phyloP scores from a whole-genome alignment of 2,888 invertebrate genomes.

The Panorpa germanica region DNA sequence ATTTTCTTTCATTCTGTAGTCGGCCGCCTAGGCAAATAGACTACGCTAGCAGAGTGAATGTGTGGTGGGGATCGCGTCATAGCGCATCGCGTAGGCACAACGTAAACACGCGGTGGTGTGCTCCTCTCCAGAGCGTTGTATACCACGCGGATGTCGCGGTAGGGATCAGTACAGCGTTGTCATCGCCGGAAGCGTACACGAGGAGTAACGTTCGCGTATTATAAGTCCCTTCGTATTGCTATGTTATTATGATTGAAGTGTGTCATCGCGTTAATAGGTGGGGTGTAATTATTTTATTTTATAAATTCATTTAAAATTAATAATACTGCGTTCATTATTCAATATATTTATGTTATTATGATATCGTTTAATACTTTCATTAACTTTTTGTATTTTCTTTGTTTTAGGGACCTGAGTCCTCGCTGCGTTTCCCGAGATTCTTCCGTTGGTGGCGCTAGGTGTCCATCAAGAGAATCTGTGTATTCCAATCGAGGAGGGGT shows the following conservation, averaged over 20 bases:
- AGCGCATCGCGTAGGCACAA: too few relatives aligned
- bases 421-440: slow-evolving; percentile 71
- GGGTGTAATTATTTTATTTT: not conserved
- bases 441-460: slow-evolving; percentile 46
- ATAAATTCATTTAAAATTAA: too few relatives aligned
- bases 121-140: too few relatives aligned
- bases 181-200: too few relatives aligned
- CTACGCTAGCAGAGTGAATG: too few relatives aligned
- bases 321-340: slow-evolving; percentile 3
- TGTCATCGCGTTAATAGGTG: slow-evolving; percentile 7
- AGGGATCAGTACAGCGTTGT: too few relatives aligned
- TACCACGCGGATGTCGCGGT: too few relatives aligned
- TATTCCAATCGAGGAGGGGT: slow-evolving; percentile 40
- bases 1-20: too few relatives aligned
- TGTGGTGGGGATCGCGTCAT: too few relatives aligned
- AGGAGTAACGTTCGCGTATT: too few relatives aligned
- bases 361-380: slow-evolving; percentile 5
- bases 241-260: slow-evolving; percentile 5
- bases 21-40: too few relatives aligned
- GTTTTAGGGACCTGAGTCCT: slow-evolving; percentile 60
- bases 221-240: not conserved
- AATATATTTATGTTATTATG: slow-evolving; percentile 4
- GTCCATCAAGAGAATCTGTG: slow-evolving; percentile 60
- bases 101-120: too few relatives aligned
- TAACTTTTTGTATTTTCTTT: slow-evolving; percentile 21